phyloP scores from a whole-genome alignment of 2,888 invertebrate genomes.

The Octodonta nipae region DNA sequence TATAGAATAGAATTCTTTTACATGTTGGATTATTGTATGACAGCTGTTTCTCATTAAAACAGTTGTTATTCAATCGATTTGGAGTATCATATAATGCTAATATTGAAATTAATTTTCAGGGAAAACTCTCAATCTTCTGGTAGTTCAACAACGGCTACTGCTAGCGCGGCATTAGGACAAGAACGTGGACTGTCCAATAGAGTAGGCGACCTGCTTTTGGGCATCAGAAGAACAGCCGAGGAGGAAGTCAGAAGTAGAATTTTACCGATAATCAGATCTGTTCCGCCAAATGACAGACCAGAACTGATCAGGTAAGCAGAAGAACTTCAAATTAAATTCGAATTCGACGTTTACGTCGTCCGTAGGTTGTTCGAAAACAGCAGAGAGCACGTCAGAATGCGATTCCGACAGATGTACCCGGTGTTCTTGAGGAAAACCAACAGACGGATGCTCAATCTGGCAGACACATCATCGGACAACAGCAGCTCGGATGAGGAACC shows the following conservation, averaged over 20 bases:
- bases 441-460: constrained; percentile 10
- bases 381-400: constrained; percentile 20
- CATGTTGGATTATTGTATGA: no score
- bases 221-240: constrained; percentile 22
- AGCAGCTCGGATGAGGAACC: constrained; percentile 25
- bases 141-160: no score
- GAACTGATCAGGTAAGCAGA: constrained; percentile 21
- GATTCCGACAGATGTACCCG: constrained; percentile 22
- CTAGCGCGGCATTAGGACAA: no score
- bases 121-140: no score
- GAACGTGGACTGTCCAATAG: no score
- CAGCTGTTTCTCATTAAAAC: no score
- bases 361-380: constrained; percentile 22
- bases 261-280: constrained; percentile 24
- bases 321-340: background rate
- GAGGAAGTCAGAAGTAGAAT: constrained; percentile 22
- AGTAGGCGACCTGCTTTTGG: no score
- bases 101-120: no score
- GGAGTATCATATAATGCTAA: no score
- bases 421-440: constrained; percentile 21
- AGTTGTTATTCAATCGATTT: no score
- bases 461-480: constrained; percentile 24
- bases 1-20: no score
- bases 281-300: constrained; percentile 23
- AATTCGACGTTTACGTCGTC: constrained; percentile 4